A percentile compares a stretch with the other conserved stretches of the same genome.
phyloP scores from a whole-genome alignment of 2,113 vertebrate genomes.

The Oreocharis arfaki region DNA sequence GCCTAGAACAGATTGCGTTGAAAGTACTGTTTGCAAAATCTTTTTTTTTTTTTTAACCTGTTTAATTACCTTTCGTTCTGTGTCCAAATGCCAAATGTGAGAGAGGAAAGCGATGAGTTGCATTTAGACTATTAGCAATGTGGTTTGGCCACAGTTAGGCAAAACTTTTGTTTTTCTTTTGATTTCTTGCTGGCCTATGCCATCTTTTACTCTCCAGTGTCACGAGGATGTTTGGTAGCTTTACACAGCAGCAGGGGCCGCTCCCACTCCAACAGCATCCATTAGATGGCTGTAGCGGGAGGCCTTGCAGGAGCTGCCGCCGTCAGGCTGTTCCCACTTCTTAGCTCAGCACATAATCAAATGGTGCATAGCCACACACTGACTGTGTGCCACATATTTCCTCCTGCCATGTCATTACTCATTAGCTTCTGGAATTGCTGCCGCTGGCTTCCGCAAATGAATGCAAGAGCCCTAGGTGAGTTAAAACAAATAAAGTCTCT shows the following conservation, averaged over 20 bases:
- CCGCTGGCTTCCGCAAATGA: background rate
- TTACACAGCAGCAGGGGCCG: fast-evolving
- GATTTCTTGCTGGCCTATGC: background rate
- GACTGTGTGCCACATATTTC: background rate
- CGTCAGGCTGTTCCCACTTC: background rate
- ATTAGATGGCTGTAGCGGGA: background rate
- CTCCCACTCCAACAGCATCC: background rate
- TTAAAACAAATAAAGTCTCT: constrained; percentile 31
- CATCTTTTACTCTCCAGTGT: background rate
- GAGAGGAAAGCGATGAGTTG: background rate
- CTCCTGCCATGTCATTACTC: constrained; percentile 25
- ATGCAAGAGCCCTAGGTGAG: background rate
- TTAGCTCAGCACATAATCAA: background rate
- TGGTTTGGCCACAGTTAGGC: background rate
- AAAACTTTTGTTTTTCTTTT: background rate
- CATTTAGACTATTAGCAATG: background rate
- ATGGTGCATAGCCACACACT: background rate
- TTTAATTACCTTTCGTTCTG: background rate
- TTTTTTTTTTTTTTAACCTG: background rate
- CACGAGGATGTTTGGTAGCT: fast-evolving
- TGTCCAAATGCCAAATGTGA: background rate
- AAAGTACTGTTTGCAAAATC: background rate
- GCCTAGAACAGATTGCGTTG: background rate
- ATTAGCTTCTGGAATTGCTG: background rate
- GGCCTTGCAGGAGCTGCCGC: background rate